Evolutionary conservation across 2,113 vertebrate genomes (phyloP), one percentile per base, ranked within the genome.

Genomic region (Pica pica): DNA sequence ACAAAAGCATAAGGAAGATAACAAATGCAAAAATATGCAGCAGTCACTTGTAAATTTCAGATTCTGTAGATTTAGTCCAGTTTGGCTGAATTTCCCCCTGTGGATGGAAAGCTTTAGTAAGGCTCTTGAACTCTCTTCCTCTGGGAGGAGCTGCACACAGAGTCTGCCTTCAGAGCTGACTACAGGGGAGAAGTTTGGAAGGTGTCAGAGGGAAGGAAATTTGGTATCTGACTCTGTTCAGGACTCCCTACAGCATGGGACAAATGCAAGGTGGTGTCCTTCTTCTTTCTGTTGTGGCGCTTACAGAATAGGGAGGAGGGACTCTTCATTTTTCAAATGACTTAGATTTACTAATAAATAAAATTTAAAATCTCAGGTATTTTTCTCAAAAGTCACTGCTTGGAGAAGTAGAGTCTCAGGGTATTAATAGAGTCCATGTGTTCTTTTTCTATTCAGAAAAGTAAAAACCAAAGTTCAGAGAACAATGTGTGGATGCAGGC

Each of bases 21-120:
- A 23, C 3, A 30, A 83, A 3, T 37, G 24, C 16, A 68, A 55
- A 87, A 83, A 35, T 16, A 11, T 0, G 0, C 2, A 27, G 7
- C 12, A 65, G 6, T 16, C 2, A 1, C 10, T 85, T 81, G 71
- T 11, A 39, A 31, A 60, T 79, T 68, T 75, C 19, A 16, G 27
- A 10, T 64, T 68, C 8, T 64, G 20, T 44, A 46, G 47, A 27
- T 87, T 56, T 91, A 75, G 6, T 23, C 11, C 2, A 2, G 7
- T 74, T 82, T 86, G 60, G 4, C 39, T 63, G 47, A 83, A 77
- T 49, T 77, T 61, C 4, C 3, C 3, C 6, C 15, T 31, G 30
- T 44, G n/a, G 71, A 33, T 53, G 10, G 21, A 31, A 89, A 44
- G 10, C 17, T 69, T 79, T 65, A 46, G 7, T 60, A 44, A 59